phyloP scores from a whole-genome alignment of 2,113 vertebrate genomes.

The Arenaria interpres region DNA sequence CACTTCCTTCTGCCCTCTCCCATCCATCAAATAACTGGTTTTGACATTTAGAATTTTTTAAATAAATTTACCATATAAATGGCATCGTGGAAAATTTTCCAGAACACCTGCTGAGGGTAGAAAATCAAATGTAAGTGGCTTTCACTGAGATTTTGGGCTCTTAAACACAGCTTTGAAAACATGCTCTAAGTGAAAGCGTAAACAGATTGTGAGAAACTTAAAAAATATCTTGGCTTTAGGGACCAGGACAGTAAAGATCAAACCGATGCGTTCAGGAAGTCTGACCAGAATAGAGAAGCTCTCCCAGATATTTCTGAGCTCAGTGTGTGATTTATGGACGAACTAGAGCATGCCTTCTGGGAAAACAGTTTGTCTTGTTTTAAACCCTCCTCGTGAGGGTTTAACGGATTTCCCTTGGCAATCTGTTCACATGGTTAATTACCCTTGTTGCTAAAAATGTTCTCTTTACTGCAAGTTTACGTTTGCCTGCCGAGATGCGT shows the following conservation, averaged over 20 bases:
- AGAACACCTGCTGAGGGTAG: neutral
- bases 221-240: neutral
- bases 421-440: neutral
- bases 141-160: neutral
- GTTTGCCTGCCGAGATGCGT: fast-evolving
- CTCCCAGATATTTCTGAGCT: neutral
- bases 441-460: neutral
- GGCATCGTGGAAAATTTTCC: neutral
- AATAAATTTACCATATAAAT: neutral
- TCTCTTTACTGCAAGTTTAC: slow-evolving; percentile 1
- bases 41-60: neutral
- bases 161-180: neutral
- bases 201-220: neutral
- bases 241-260: neutral
- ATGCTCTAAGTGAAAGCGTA: neutral
- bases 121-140: neutral
- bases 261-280: neutral
- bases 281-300: neutral
- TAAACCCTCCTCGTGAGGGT: neutral
- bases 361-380: slow-evolving; percentile 6
- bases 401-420: slow-evolving; percentile 9
- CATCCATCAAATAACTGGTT: neutral
- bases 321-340: neutral
- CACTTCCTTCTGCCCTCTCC: neutral
- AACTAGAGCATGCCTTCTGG: neutral